A percentile compares a stretch with the other conserved stretches of the same genome.
phyloP scores from a whole-genome alignment of 35 echinoderm and acorn worm species.

The Patiria miniata region DNA sequence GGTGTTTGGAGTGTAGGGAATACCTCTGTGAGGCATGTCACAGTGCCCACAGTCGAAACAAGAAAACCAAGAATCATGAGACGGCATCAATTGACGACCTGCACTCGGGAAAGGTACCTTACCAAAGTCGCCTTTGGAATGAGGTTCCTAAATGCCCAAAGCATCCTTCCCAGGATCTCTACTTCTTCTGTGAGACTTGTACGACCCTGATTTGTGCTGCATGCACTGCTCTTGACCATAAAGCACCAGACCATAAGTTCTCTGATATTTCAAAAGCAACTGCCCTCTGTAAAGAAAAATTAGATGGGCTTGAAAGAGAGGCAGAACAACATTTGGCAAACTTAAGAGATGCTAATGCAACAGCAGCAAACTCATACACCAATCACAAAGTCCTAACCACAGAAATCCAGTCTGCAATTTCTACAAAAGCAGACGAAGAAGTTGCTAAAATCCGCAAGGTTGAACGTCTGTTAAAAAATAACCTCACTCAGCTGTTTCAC shows the following conservation, averaged over 20 bases:
- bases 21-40: not conserved
- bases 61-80: conserved; percentile 13
- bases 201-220: not conserved
- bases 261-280: not conserved
- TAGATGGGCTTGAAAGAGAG: not conserved
- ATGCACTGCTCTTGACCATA: not conserved
- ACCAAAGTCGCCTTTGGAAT: not conserved
- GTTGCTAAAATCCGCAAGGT: not conserved
- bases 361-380: not conserved
- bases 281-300: not conserved
- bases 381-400: not conserved
- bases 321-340: not conserved
- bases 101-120: not conserved
- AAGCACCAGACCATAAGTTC: not conserved
- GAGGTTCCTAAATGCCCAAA: not conserved
- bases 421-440: not conserved
- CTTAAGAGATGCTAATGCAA: not conserved
- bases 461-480: not conserved
- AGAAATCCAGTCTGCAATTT: not conserved
- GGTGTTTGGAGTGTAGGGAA: not conserved
- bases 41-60: not conserved
- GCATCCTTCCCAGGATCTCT: not conserved
- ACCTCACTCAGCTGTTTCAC: no score
- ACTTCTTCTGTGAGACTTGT: not conserved
- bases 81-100: not conserved